Evolutionary conservation across 2,888 invertebrate genomes (phyloP), one percentile per base, ranked within the genome.

Genomic region (Dasypolia templi): DNA sequence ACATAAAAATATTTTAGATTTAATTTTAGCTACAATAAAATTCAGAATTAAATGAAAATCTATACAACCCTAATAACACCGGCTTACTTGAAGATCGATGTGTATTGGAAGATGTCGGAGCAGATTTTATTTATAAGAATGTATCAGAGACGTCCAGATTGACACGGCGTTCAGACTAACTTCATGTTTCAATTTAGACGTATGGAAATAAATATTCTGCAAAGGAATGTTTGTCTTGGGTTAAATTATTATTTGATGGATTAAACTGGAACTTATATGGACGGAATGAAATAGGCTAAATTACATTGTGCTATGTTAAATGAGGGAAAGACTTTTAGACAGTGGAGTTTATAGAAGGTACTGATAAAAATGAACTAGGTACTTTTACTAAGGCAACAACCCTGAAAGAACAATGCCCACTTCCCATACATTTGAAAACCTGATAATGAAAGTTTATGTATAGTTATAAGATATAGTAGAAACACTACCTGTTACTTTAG

Each of bases 51-150:
- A 79, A 66, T 58, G 29, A 29, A 69, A 39, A 53, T 35, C 17
- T 35, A 68, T 81, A 69, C 81, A 82, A 46, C 81, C 81, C 81
- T 82, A 75, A 65, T 61, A 71, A 29, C 61, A 39, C 32, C 68
- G 76, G 46, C 72, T 84, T 81, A 65, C 64, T 46, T 53, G 59
- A 76, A 82, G 84, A 82, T 82, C 84, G 56, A 81, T 81, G 70
- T 64, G 84, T 68, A 61, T 80, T 69, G 67, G 75, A 5, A 64
- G 63, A 80, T 70, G 75, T 80, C 44, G 65, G 35, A 64, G 84
- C 49, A 44, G 64, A 68, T 81, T 84, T 80, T 82, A 82, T 82
- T 84, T 84, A 84, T 82, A 82, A 84, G 71, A 81, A 82, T 75
- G 81, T 82, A 65, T 75, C 75, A 81, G 63, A 69, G 44, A 56